phyloP scores from a whole-genome alignment of 2,113 vertebrate genomes.

The Myanophis thanlyinensis region DNA sequence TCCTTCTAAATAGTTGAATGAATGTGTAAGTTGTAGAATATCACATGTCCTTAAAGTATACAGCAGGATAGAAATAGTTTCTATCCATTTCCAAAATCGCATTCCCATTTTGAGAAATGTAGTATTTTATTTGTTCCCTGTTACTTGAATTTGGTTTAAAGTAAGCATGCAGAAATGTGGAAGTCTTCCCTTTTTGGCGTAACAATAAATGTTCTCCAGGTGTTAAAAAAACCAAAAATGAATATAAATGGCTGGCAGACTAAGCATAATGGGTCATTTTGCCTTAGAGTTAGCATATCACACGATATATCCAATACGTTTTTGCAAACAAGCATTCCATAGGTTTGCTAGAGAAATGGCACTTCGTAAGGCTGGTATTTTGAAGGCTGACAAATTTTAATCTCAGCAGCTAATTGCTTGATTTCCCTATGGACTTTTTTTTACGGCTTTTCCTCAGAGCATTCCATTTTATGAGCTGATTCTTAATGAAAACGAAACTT shows the following conservation, averaged over 20 bases:
- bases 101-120: neutral
- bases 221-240: neutral
- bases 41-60: constrained; percentile 1
- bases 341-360: neutral
- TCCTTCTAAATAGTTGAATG: neutral
- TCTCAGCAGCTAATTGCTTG: neutral
- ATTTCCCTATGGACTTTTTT: neutral
- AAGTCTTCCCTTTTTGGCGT: no score
- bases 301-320: neutral
- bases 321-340: neutral
- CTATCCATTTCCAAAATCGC: neutral
- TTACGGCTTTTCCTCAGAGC: neutral
- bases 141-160: neutral
- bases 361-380: neutral
- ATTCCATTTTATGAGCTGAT: neutral
- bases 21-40: neutral
- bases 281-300: neutral
- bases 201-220: neutral
- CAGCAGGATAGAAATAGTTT: neutral
- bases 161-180: neutral
- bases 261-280: neutral
- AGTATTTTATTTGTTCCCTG: neutral
- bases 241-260: no score
- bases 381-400: neutral
- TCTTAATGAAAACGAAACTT: neutral